Base-by-base conservation (phyloP, 2,113 vertebrate species). In the Channa maculata region DNA sequence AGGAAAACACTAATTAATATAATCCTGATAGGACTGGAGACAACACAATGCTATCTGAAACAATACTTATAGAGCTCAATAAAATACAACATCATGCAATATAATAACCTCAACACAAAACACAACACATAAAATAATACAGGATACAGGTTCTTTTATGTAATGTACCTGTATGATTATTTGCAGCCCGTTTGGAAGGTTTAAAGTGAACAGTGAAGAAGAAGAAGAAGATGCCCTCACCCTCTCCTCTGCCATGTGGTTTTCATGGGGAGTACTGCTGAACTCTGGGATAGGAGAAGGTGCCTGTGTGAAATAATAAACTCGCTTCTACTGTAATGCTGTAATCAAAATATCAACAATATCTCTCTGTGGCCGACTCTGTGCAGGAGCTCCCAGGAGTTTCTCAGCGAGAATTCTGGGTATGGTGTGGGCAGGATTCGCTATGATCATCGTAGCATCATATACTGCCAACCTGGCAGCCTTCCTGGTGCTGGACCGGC, bases 401-500 rank as follows among this genome's bases (percentile, higher is more conserved):
- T 98, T 98, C 91, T 98, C 97, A 2, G 97, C 97, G 0, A 95
- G 97, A 71, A 98, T 98, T 90, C 93, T 98, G 57, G 97, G 97
- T 72, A 98, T 98, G 97, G 97, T 98, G 74, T 98, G 97, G 97
- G 97, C 97, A 59, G 97, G 97, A 51, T 98, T 98, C 6, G 97
- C 97, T 91, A 98, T 98, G 97, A 98, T 98, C 91, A 98, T 98
- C 14, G 97, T 98, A 71, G 97, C 97, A 55, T 98, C 97, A 2
- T 98, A 98, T 80, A 98, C 97, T 88, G 97, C 97, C 93, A 98
- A 98, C 92, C 94, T 98, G 94, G 97, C 97, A 91, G 97, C 97
- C 93, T 98, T 98, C 95, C 95, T 98, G 93, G 97, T 98, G 94
- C 86, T 98, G 87, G 97, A 98, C 92, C 92, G 97, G 76, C 97